phyloP scores from a whole-genome alignment of 2,113 vertebrate species.

The Mormyrus iriodes region DNA sequence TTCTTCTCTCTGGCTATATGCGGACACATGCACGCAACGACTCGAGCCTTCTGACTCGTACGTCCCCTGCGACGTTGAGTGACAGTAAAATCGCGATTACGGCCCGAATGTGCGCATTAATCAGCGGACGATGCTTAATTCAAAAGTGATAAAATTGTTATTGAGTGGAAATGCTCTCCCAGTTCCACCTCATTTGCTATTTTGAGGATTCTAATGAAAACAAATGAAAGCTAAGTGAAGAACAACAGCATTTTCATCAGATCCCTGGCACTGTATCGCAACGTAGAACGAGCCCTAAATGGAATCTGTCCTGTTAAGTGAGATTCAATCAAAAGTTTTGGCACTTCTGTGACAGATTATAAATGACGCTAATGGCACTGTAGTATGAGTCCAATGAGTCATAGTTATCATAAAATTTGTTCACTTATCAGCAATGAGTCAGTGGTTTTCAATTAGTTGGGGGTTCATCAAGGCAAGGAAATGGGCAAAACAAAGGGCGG shows the following conservation, averaged over 20 bases:
- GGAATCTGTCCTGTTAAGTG: neutral
- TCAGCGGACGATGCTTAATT: constrained; percentile 16
- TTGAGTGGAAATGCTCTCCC: neutral
- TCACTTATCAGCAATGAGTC: constrained; percentile 1
- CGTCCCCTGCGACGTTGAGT: neutral
- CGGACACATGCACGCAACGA: no score
- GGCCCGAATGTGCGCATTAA: neutral
- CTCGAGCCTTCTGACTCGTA: neutral
- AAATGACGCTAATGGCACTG: neutral
- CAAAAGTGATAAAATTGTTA: constrained; percentile 15
- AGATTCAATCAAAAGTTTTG: constrained; percentile 19
- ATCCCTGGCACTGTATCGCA: neutral
- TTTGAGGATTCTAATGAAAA: constrained; percentile 1
- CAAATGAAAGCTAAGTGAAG: constrained; percentile 10
- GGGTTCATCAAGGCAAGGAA: neutral
- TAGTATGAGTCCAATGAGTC: neutral
- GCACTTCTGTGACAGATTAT: neutral
- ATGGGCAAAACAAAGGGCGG: neutral
- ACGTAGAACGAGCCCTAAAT: neutral
- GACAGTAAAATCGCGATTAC: neutral
- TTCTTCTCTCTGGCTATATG: neutral
- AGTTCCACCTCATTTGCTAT: constrained; percentile 12
- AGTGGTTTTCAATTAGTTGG: neutral
- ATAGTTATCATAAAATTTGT: neutral
- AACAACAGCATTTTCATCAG: constrained; percentile 13